These are phyloP conservation scores for Cryptotis parvus DNA, from an alignment of 2,113 vertebrate species.

Conservation along the genomic window DNA sequence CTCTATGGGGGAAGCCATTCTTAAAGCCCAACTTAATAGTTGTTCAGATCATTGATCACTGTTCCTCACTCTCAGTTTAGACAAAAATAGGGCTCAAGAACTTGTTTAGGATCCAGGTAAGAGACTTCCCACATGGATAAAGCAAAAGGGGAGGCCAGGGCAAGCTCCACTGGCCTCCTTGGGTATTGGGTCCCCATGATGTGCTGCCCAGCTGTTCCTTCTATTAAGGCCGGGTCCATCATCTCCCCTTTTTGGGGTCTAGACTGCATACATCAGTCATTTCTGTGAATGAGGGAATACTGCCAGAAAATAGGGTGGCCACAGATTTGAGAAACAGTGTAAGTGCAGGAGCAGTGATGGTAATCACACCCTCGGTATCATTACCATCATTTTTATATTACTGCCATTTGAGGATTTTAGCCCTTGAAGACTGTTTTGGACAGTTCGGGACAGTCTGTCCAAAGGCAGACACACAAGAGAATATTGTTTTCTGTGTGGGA, in stretches of 20 bases:
- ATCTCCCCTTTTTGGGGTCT: conserved; percentile 29
- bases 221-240: conserved; percentile 54
- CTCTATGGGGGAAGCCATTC: conserved; percentile 34
- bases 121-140: background rate
- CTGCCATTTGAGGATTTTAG: conserved; percentile 28
- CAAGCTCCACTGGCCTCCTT: background rate
- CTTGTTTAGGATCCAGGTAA: background rate
- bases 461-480: conserved; percentile 9
- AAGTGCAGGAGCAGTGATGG: background rate
- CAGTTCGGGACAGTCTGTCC: conserved; percentile 28
- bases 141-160: background rate
- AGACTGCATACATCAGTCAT: conserved; percentile 20
- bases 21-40: conserved; percentile 40
- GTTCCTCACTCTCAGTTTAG: background rate
- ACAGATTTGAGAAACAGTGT: conserved; percentile 25
- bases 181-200: background rate
- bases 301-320: conserved; percentile 53
- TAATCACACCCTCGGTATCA: background rate
- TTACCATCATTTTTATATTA: conserved; percentile 62
- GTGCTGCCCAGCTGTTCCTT: background rate
- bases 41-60: conserved; percentile 29
- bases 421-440: conserved; percentile 33
- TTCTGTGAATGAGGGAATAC: conserved; percentile 52
- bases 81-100: background rate
- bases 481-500: conserved; percentile 23